Evolutionary conservation across 2,113 vertebrate species (phyloP).

Genomic region (Pseudopodoces humilis): DNA sequence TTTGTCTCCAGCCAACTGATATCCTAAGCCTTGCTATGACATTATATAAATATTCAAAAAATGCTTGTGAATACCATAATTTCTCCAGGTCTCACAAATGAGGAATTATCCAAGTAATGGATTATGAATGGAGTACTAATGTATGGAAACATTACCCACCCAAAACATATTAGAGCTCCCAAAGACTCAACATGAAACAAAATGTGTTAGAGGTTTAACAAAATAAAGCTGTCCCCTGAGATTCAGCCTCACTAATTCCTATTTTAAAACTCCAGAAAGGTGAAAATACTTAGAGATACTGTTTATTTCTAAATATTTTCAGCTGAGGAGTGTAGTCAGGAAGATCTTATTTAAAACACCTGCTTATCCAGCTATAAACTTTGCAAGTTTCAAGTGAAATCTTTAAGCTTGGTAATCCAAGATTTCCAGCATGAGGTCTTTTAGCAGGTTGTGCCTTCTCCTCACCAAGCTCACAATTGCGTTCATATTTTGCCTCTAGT

Average conservation of each 20-base stretch:
- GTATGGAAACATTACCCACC: conserved; percentile 49
- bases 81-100: conserved; percentile 60
- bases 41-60: conserved; percentile 64
- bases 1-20: conserved; percentile 56
- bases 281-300: background rate
- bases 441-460: background rate
- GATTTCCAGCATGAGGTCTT: background rate
- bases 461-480: background rate
- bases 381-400: background rate
- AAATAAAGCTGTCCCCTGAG: conserved; percentile 24
- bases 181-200: conserved; percentile 51
- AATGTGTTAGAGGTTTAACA: conserved; percentile 20
- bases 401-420: background rate
- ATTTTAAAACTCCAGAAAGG: background rate
- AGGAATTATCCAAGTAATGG: conserved; percentile 70
- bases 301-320: background rate
- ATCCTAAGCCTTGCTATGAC: conserved; percentile 26
- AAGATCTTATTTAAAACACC: background rate
- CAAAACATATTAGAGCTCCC: conserved; percentile 32
- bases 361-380: background rate
- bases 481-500: background rate
- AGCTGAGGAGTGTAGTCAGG: background rate
- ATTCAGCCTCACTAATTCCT: background rate
- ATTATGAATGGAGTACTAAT: conserved; percentile 58
- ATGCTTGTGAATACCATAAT: conserved; percentile 54